A percentile compares a stretch with the other conserved stretches of the same genome.
Evolutionary conservation across 2,797 vertebrate genomes (phyloP).

Genomic region (Alca torda): DNA sequence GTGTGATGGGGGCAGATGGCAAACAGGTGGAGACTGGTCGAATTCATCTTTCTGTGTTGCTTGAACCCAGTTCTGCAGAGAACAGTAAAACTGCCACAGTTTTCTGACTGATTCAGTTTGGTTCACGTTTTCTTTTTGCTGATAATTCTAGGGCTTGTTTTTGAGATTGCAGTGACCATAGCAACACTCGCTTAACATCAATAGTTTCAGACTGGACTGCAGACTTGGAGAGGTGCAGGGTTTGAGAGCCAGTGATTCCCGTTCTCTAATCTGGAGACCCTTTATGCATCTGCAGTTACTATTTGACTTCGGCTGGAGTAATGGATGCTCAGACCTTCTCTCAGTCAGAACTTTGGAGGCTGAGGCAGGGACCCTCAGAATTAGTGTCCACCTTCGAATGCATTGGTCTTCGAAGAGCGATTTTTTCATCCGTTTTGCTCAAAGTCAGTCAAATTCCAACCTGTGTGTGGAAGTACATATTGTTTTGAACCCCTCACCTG

Average conservation of each 20-base stretch:
- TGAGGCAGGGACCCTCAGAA: background rate
- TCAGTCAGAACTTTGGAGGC: background rate
- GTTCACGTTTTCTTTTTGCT: background rate
- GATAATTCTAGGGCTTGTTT: background rate
- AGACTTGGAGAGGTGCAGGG: background rate
- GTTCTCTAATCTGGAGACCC: background rate
- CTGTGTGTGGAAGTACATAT: background rate
- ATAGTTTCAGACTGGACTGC: background rate
- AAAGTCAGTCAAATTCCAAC: background rate
- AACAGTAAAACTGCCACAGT: background rate
- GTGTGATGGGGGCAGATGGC: background rate
- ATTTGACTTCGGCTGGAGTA: background rate
- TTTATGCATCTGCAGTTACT: background rate
- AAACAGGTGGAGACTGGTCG: background rate
- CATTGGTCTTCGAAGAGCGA: background rate
- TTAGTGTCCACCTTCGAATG: background rate
- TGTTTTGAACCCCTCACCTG: background rate
- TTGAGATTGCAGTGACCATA: background rate
- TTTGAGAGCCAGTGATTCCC: background rate
- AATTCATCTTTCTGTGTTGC: background rate
- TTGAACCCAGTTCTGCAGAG: background rate
- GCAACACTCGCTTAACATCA: background rate
- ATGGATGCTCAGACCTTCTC: background rate
- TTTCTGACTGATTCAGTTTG: background rate
- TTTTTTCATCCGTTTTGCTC: background rate